Evolutionary conservation across 35 echinoderm and acorn worm genomes (phyloP), one percentile per base, ranked within the genome.

Genomic region (Hemicentrotus pulcherrimus): DNA sequence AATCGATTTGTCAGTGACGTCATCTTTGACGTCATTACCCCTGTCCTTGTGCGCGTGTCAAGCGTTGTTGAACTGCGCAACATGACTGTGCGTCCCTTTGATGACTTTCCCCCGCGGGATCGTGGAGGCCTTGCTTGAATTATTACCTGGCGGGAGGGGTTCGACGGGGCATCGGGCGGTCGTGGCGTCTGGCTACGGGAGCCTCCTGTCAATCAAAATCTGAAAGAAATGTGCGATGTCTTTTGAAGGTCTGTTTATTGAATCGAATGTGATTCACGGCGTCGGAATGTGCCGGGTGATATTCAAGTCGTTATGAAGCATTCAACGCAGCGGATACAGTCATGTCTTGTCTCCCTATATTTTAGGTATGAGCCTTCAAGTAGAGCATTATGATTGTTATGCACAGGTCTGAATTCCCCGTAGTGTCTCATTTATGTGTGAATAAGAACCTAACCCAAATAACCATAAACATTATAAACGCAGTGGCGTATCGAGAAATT

Each of bases 211-310:
- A 78, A 78, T 78, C 65, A 78, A 78, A 78, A 78, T 78, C 15
- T 28, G 0, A 78, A 78, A 28, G 19, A n/a, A 78, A 78, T n/a
- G 7, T n/a, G 19, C 19, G 65, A 78, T 78, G 65, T 78, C 65
- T 78, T 78, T 78, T n/a, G 65, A 78, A 78, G 65, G 65, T 78
- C 65, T 78, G 65, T 78, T 78, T 78, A 78, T 78, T 28, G n/a
- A 78, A 78, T 78, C 19, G 65, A 78, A 78, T 78, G 65, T 78
- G 65, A 78, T 78, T 78, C 65, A 78, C 24, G 19, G 65, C 65
- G 22, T 28, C 6, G 28, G 65, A 78, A 78, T 78, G 65, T 28
- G 65, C 19, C 7, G 65, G 65, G 19, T 78, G 65, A n/a, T 78
- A 78, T 78, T 15, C 11, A 9, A 15, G 50, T 55, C 50, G 50